Evolutionary conservation across 2,797 vertebrate species (phyloP), one percentile per base, ranked within the genome.

Genomic region (Sphenodon punctatus): DNA sequence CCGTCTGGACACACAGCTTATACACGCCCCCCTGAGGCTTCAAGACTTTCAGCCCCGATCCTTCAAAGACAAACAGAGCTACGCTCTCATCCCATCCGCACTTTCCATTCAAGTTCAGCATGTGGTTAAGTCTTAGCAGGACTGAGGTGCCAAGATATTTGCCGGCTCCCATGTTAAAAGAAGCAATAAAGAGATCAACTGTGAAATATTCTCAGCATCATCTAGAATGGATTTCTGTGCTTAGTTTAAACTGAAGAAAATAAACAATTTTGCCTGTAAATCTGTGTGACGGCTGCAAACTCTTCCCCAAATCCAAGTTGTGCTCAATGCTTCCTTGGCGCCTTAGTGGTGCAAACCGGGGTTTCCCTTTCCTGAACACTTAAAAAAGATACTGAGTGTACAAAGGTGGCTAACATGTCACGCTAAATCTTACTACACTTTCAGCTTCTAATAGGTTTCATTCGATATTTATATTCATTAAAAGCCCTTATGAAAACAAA

Each of bases 371-470:
- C 71, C 51, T 45, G 65, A 75, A 70, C 5, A 10, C 19, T 20
- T 5, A 45, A 59, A 32, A 27, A 10, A 22, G 41, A 36, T 25
- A 19, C 30, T 56, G 39, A 23, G 11, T 3, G 10, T 5, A 49
- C 5, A 20, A 56, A 39, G 0, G 2, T 1, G 23, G 61, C 4
- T 10, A 68, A 11, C 58, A 34, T 0, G 12, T 5, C 1, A 20
- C 0, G 0, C 14, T 0, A 0, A 3, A 49, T 61, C 45, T 56
- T 10, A 23, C 23, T 43, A 13, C 1, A 4, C 4, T 20, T 38
- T 38, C 36, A 12, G 23, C 0, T 0, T 3, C 22, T 46, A 43
- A 15, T 0, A 1, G 60, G 22, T 10, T 22, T 15, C 43, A 20
- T 49, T 45, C 51, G 45, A 34, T 32, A 61, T 53, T 65, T 23